Percentiles rank a stretch among this genome's conserved stretches.
These are phyloP conservation scores for Chrosomus eos DNA, from an alignment of 2,797 vertebrate species.

Conservation along the genomic window DNA sequence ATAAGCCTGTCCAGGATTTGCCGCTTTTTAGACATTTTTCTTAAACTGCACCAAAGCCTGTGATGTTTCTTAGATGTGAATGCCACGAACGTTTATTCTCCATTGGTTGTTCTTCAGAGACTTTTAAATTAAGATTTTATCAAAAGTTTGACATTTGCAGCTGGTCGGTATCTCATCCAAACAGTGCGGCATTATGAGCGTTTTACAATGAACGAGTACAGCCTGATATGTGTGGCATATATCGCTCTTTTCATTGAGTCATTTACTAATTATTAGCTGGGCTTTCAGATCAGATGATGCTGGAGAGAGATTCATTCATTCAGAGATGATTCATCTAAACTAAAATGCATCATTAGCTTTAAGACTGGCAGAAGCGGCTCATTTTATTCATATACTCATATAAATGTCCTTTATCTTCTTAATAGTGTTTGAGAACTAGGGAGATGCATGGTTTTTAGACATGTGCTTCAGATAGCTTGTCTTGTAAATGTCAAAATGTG, in stretches of 20 bases:
- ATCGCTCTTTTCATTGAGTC: conserved; percentile 2
- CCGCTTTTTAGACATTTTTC: background rate
- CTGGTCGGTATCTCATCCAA: background rate
- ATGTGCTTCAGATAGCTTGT: background rate
- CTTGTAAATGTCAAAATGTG: background rate
- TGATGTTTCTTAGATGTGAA: conserved; percentile 18
- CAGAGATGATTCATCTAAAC: conserved; percentile 16
- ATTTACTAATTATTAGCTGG: conserved; percentile 24
- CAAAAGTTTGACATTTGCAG: conserved; percentile 19
- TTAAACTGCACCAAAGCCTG: background rate
- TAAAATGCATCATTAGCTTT: conserved; percentile 7
- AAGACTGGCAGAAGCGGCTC: background rate
- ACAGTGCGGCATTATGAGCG: background rate
- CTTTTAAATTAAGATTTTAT: conserved; percentile 39
- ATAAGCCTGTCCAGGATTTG: conserved; percentile 15
- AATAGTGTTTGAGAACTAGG: background rate
- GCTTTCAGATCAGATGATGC: conserved; percentile 5
- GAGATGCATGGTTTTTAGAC: background rate
- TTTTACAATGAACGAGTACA: background rate
- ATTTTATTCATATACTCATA: background rate
- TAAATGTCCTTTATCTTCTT: background rate
- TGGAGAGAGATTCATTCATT: conserved; percentile 19
- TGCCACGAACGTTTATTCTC: conserved; percentile 17
- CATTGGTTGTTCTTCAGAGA: conserved; percentile 20
- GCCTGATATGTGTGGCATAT: background rate